A percentile compares a stretch with the other conserved stretches of the same genome.
Conservation (phyloP, 2,113 vertebrate species). For the Phycodurus eques region DNA sequence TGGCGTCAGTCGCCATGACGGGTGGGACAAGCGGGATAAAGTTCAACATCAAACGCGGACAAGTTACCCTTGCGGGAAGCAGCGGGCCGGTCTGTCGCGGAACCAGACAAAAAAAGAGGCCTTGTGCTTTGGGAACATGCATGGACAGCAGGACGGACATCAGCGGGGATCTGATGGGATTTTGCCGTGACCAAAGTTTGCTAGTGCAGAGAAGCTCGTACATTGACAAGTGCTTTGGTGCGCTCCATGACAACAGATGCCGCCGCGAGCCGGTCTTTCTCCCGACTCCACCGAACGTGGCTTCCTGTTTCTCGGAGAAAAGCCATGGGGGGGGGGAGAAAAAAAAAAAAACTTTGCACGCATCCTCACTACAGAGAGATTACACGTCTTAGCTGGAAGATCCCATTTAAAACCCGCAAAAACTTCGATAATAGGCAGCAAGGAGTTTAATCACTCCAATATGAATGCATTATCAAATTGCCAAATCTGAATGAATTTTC, state of each 20-base stretch:
- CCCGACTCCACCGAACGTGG: not conserved
- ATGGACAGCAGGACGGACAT: not conserved
- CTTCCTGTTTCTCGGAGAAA: not conserved
- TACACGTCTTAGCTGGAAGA: constrained; percentile 43
- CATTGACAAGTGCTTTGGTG: not conserved
- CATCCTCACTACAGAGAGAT: constrained; percentile 29
- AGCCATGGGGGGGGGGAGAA: not conserved
- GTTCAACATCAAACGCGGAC: constrained; percentile 29
- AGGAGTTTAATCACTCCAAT: not conserved
- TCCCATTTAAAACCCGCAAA: constrained; percentile 40
- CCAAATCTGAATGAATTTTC: too few species aligned
- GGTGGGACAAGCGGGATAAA: constrained; percentile 10
- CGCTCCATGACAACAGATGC: constrained; percentile 59
- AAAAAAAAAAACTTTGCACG: not conserved
- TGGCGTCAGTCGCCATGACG: constrained; percentile 18
- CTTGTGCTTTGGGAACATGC: not conserved
- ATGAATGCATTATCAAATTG: too few species aligned
- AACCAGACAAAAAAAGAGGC: constrained; percentile 10
- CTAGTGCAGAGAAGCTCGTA: not conserved
- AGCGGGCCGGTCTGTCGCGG: not conserved
- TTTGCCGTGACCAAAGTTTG: constrained; percentile 12
- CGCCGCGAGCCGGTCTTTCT: constrained; percentile 19
- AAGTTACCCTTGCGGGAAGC: constrained; percentile 10
- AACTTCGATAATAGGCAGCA: constrained; percentile 57
- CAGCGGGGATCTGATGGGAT: constrained; percentile 1